Base-by-base conservation (phyloP, 1,140 invertebrate genomes). In the Scaptomyza pallida region DNA sequence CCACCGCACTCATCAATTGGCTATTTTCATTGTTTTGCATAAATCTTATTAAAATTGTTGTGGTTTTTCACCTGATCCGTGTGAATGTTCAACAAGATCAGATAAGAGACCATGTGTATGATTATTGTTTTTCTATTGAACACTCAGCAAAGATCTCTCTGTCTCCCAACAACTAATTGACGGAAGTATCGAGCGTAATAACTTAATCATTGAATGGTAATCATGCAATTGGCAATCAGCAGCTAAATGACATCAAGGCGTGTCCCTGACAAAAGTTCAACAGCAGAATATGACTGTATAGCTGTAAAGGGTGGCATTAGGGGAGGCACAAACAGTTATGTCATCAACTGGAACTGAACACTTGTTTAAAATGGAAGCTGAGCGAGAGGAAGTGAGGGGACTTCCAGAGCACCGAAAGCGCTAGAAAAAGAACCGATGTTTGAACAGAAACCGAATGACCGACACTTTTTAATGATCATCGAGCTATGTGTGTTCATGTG, bases 21-120 rank as follows among this genome's bases (percentile, higher is more conserved):
- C 12, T 51, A 43, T 17, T 44, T 30, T 54, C 47, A 63, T 72
- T 63, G 64, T 88, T 88, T 88, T 77, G 77, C 78, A 88, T 86
- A 69, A 64, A 56, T 70, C 63, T 50, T 48, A 86, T 88, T 81
- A 78, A 78, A 86, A 67, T 75, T 23, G 57, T 72, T 86, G 82
- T 72, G 82, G 82, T 86, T 82, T 82, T 71, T 79, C 62, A 63
- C 52, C 69, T 56, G 62, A 56, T 72, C 75, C 65, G 55, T 76
- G 62, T 64, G 76, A 75, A 78, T 88, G 78, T 69, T 50, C 75
- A 75, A 88, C 78, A 78, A 88, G 78, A 86, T 86, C 82, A 86
- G 82, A 88, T 86, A 88, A 59, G 48, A 45, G 21, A 26, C 44
- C 19, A 30, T 41, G 26, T 41, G 26, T 15, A 44, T 13, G 41